Conservation (phyloP, 2,888 invertebrate species). For the Eupithecia centaureata region DNA sequence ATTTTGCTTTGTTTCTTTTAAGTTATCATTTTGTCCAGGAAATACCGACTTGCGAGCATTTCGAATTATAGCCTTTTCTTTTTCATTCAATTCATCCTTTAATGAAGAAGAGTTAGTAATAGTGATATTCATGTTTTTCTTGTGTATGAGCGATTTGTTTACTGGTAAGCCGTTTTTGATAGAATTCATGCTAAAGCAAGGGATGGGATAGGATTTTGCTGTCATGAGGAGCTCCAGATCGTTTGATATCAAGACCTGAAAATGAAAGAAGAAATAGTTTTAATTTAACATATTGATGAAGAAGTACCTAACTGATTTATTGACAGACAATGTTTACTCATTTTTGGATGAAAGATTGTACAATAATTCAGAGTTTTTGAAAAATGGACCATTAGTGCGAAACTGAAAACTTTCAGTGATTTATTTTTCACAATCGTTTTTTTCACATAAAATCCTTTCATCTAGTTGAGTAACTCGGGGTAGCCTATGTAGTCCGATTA, state of each 20-base stretch:
- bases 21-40: background rate
- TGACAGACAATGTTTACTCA: too few relatives aligned
- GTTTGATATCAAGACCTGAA: constrained; percentile 57
- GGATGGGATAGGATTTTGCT: constrained; percentile 48
- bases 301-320: too few relatives aligned
- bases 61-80: constrained; percentile 16
- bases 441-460: too few relatives aligned
- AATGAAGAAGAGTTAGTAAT: constrained; percentile 30
- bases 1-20: background rate
- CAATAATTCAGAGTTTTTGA: too few relatives aligned
- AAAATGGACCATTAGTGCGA: too few relatives aligned
- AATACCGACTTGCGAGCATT: background rate
- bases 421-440: too few relatives aligned
- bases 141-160: constrained; percentile 19
- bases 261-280: constrained; percentile 22
- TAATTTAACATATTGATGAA: background rate
- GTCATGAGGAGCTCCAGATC: constrained; percentile 44
- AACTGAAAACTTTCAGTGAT: too few relatives aligned
- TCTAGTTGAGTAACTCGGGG: too few relatives aligned
- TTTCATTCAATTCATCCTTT: constrained; percentile 15
- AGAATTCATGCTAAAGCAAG: constrained; percentile 45
- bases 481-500: too few relatives aligned
- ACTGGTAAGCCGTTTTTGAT: constrained; percentile 46
- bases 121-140: constrained; percentile 28
- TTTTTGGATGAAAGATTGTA: too few relatives aligned